Conservation (phyloP, 92 coral and sea anemone species). For the Palythoa grandiflora region DNA sequence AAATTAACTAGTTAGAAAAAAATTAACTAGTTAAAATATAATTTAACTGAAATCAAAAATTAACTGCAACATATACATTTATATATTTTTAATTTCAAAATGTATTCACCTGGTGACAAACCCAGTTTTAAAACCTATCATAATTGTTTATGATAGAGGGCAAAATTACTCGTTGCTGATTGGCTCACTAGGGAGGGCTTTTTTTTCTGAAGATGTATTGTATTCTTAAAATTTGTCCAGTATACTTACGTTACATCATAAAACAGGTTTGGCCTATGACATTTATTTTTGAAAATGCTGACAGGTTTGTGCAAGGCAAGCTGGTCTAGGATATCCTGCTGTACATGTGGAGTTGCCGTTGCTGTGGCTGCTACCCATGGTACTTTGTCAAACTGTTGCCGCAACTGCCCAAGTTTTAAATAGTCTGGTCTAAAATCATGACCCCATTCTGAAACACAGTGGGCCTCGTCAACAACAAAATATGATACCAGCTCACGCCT, state of each 20-base stretch:
- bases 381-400: slow-evolving; percentile 66
- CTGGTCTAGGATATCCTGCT: slow-evolving; percentile 77
- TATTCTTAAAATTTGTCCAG: neutral
- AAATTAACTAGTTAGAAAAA: no score
- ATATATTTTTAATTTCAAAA: no score
- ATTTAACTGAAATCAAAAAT: no score
- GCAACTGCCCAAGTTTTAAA: slow-evolving; percentile 79
- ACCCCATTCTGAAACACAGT: slow-evolving; percentile 99
- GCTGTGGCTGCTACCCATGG: slow-evolving; percentile 93
- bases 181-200: no score
- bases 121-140: no score
- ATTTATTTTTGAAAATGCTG: slow-evolving; percentile 77
- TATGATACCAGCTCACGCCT: slow-evolving; percentile 75
- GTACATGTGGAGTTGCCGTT: slow-evolving; percentile 95
- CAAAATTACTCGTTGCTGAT: no score
- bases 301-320: slow-evolving; percentile 75
- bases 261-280: slow-evolving; percentile 88
- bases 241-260: slow-evolving; percentile 91
- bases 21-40: no score
- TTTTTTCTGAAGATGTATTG: neutral
- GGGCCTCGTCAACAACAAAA: slow-evolving; percentile 96
- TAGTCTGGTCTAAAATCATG: slow-evolving; percentile 97
- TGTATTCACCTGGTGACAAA: no score
- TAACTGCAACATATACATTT: no score
- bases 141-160: no score